Evolutionary conservation across 2,113 vertebrate genomes (phyloP).

Genomic region (Bungarus multicinctus): DNA sequence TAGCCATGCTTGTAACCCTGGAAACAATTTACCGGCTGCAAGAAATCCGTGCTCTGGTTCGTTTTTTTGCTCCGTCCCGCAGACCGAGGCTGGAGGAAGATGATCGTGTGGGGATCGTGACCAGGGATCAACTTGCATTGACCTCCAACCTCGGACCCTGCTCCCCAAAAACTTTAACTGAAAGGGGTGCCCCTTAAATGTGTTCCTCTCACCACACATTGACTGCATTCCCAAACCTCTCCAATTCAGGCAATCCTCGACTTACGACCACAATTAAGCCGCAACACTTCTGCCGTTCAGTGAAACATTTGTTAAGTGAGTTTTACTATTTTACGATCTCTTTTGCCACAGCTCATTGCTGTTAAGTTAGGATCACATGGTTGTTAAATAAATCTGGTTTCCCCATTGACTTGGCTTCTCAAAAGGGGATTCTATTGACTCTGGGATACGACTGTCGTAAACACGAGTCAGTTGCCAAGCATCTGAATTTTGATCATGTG

Average conservation of each 20-base stretch:
- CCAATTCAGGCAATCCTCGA: not conserved
- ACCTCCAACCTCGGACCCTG: not conserved
- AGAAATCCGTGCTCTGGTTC: conserved; percentile 35
- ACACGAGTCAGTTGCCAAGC: not conserved
- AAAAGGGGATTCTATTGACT: not conserved
- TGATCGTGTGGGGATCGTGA: conserved; percentile 13
- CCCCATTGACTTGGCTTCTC: not conserved
- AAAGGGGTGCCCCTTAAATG: not conserved
- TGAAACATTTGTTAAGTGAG: not conserved
- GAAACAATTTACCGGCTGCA: conserved; percentile 52
- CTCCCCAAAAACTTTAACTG: not conserved
- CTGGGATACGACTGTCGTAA: not conserved
- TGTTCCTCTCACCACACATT: not conserved
- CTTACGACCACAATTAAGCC: not conserved
- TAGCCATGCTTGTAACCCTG: conserved; percentile 56
- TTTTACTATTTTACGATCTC: not conserved
- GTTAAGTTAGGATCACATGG: not conserved
- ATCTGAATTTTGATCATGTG: not conserved
- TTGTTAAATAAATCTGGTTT: not conserved
- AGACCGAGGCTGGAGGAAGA: conserved; percentile 25
- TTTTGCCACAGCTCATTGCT: not conserved
- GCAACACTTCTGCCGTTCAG: not conserved
- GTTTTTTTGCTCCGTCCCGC: conserved; percentile 34
- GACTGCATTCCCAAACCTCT: not conserved
- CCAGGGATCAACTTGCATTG: not conserved